Conservation (phyloP, 2,888 invertebrate species). For the Deroplatys truncata region DNA sequence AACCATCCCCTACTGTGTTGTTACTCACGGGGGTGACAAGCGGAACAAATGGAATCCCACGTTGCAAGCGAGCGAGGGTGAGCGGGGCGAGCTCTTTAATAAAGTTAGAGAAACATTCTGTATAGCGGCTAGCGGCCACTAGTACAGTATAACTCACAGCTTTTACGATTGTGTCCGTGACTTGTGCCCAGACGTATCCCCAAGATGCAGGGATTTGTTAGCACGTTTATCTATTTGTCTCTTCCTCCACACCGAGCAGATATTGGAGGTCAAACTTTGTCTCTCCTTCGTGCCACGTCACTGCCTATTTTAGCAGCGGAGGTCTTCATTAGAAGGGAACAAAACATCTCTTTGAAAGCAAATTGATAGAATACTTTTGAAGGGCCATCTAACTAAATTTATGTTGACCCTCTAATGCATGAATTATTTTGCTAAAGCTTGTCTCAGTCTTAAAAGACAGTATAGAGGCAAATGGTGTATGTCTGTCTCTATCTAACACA, state of each 20-base stretch:
- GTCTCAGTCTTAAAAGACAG: no score
- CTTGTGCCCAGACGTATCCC: no score
- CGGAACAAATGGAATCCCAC: slow-evolving; percentile 42
- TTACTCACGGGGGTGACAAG: slow-evolving; percentile 39
- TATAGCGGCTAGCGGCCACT: not conserved
- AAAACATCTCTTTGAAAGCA: no score
- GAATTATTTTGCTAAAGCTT: no score
- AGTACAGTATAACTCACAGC: slow-evolving; percentile 1
- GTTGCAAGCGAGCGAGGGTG: not conserved
- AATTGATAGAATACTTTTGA: no score
- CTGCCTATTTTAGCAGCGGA: no score
- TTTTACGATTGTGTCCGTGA: not conserved
- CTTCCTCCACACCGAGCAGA: no score
- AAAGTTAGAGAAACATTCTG: not conserved
- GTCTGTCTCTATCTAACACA: no score
- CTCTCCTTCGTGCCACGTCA: not conserved
- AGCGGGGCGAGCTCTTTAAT: not conserved
- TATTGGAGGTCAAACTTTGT: not conserved
- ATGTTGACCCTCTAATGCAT: no score
- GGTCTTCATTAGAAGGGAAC: no score
- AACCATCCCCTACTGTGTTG: slow-evolving; percentile 8
- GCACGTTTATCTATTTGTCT: not conserved
- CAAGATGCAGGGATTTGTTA: not conserved
- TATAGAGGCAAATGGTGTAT: no score
- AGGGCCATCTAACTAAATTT: no score